Conservation (phyloP, 2,113 vertebrate species). For the Pygoscelis adeliae region DNA sequence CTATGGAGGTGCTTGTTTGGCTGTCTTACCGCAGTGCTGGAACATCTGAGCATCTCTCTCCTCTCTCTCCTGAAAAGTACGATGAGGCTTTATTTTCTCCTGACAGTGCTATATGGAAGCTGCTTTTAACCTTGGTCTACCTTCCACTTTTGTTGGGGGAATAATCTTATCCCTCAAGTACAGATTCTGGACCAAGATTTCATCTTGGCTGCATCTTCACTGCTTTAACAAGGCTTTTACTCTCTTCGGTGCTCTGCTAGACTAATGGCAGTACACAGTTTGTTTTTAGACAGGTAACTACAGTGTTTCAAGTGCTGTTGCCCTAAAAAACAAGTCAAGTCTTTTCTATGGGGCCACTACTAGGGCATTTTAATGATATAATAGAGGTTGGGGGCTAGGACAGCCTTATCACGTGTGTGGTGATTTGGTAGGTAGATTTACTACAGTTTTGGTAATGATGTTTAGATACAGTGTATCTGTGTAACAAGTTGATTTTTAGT, state of each 20-base stretch:
- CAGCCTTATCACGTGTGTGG: background rate
- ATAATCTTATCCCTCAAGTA: background rate
- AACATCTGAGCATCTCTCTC: background rate
- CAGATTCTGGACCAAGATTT: background rate
- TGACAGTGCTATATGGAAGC: background rate
- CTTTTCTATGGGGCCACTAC: background rate
- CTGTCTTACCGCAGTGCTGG: background rate
- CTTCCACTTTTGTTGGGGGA: background rate
- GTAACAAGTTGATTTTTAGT: background rate
- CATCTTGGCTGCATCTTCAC: background rate
- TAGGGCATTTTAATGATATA: background rate
- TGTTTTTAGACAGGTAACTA: background rate
- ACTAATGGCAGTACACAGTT: background rate
- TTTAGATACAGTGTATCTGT: background rate
- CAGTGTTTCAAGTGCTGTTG: background rate
- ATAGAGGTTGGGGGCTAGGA: background rate
- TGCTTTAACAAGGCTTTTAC: background rate
- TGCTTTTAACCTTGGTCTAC: background rate
- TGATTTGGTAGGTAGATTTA: background rate
- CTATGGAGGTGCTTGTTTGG: background rate
- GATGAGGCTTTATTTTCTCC: background rate
- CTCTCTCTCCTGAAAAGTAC: background rate
- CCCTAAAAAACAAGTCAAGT: background rate
- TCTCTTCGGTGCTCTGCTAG: background rate
- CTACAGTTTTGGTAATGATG: background rate